Base-by-base conservation (phyloP, 1,140 invertebrate genomes). In the Elymnias hypermnestra region DNA sequence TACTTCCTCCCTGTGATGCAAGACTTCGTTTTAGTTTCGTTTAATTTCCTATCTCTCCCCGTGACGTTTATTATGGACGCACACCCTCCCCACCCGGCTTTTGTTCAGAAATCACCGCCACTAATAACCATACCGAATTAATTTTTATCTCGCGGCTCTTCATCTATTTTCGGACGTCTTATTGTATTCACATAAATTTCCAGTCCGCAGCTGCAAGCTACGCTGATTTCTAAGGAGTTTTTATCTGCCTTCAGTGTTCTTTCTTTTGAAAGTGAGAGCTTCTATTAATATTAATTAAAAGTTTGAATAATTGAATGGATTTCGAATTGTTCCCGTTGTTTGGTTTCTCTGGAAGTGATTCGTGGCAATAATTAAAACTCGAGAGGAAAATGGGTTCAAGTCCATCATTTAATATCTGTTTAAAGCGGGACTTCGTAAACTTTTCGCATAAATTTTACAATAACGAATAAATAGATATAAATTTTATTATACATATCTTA, bases 261-360 rank as follows among this genome's bases (percentile, higher is more conserved):
- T 83, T 77, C 76, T 77, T 83, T 81, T 76, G 65, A 72, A 79
- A 81, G 68, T 76, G 68, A 75, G 76, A 75, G 70, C 73, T 72
- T 66, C 76, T 82, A 85, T 82, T 85, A 82, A 84, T 83, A 82
- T 82, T 83, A 83, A 85, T 82, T 85, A 83, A 85, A 84, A 84
- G 73, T 82, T 84, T 82, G 73, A 79, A 83, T 83, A 82, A 85
- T 75, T 83, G 76, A 85, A 82, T 82, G 71, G 66, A 76, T 82
- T 81, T 60, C 58, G 72, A 74, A 83, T 83, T 81, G 74, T 83
- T 72, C 69, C 48, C 69, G 72, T 73, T 77, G 76, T 81, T 67
- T 66, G 63, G 67, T 60, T 74, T 69, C 63, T 42, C 65, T 63
- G 65, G 64, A 61, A 72, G 53, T 67, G 65, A 72, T 69, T 72